Evolutionary conservation across 1,140 invertebrate genomes (phyloP), one percentile per base, ranked within the genome.

Genomic region (Monochamus saltuarius): DNA sequence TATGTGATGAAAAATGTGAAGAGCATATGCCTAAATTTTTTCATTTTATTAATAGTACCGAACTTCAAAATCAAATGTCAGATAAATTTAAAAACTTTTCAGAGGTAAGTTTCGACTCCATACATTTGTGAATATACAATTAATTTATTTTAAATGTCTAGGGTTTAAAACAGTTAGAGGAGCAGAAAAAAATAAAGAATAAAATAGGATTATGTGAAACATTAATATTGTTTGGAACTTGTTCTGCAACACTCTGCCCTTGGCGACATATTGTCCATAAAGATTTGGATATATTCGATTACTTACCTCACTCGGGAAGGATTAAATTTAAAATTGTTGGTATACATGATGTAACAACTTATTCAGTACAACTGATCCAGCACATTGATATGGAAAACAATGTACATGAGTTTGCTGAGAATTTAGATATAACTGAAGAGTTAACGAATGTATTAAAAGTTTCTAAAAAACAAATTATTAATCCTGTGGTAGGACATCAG

Each of bases 271-370:
- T 69, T 9, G 34, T 72, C 3, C 35, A 42, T 17, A 43, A 60
- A 38, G 45, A 65, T 2, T n/a, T 69, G 16, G 71, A 73, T 50
- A 40, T 54, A 16, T 47, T 45, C 1, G 38, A 57, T 9, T n/a
- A 45, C n/a, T 55, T 74, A 17, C 71, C 70, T 7, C 46, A 67
- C 46, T 62, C 53, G 22, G 71, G 71, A 4, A 59, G 35, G 17
- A 62, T 74, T n/a, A 66, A 68, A 58, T 73, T 71, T 40, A 70
- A 70, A 64, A 61, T 74, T 13, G 14, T 68, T 6, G 49, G 55
- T 19, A 35, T 71, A 10, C 52, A 61, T 14, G 60, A 68, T 61
- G 67, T 66, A 3, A 61, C 61, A 8, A 52, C 38, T 17, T 68
- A 59, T 50, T 54, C 55, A 4, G 59, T 73, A 10, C 61, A 63